These are phyloP conservation scores for Drosophila subpulchrella DNA, from an alignment of 1,140 invertebrate genomes.

Conservation along the genomic window DNA sequence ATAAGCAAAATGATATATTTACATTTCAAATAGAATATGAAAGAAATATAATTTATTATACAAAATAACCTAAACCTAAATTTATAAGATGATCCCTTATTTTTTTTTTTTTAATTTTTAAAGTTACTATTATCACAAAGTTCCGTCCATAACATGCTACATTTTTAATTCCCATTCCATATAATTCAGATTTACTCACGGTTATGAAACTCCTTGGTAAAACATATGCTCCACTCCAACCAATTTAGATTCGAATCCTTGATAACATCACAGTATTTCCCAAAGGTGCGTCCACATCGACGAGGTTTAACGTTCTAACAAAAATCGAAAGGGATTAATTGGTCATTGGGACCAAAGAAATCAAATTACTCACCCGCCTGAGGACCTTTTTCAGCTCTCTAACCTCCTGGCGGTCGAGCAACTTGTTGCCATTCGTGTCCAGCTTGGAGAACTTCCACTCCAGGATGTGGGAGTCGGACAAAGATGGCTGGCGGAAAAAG, in stretches of 20 bases:
- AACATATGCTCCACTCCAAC: conserved; percentile 93
- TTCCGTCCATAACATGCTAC: no score
- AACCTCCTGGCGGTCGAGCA: conserved; percentile 92
- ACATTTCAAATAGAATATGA: no score
- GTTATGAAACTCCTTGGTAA: conserved; percentile 88
- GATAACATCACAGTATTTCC: conserved; percentile 93
- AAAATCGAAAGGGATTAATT: neutral
- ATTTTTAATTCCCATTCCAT: no score
- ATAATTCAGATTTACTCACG: conserved; percentile 77
- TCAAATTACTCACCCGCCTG: conserved; percentile 87
- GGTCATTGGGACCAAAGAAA: neutral
- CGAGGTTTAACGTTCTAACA: conserved; percentile 91
- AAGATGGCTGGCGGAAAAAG: conserved; percentile 32
- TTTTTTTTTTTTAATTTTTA: no score
- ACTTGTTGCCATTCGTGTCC: conserved; percentile 91
- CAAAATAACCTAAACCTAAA: no score
- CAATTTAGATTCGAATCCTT: conserved; percentile 90
- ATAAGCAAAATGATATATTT: no score
- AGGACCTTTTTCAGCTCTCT: conserved; percentile 91
- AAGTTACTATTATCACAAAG: no score
- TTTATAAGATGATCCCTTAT: no score
- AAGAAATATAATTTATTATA: no score
- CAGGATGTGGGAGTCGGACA: conserved; percentile 86
- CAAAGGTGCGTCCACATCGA: conserved; percentile 94
- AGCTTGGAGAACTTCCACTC: conserved; percentile 95